Percentiles rank a stretch among this genome's conserved stretches.
phyloP scores from a whole-genome alignment of 1,140 invertebrate genomes.

The Drosophila pallidifrons region DNA sequence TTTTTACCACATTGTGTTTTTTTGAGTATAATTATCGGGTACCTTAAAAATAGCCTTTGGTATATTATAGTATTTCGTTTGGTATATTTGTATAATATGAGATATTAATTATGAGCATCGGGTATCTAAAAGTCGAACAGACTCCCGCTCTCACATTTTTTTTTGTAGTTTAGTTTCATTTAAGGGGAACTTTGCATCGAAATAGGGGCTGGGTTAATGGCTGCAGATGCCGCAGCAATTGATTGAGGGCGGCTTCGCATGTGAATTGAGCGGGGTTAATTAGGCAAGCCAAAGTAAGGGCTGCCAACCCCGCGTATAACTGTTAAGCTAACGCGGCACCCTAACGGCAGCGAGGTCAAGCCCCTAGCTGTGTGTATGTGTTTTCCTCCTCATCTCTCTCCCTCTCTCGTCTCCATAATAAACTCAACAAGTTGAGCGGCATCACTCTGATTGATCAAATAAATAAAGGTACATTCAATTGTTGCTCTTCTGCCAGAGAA shows the following conservation, averaged over 20 bases:
- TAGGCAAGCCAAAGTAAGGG: conserved; percentile 55
- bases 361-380: neutral
- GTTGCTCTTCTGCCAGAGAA: conserved; percentile 8
- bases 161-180: too few species aligned
- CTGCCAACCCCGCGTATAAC: conserved; percentile 1
- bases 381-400: too few species aligned
- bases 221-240: conserved; percentile 37
- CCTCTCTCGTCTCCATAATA: too few species aligned
- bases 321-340: neutral
- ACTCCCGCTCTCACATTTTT: too few species aligned
- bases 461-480: conserved; percentile 53
- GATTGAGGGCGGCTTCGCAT: conserved; percentile 69
- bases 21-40: too few species aligned
- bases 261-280: conserved; percentile 58
- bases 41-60: too few species aligned
- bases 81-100: too few species aligned
- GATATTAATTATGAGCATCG: too few species aligned
- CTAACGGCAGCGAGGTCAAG: neutral
- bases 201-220: too few species aligned
- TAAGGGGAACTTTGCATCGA: neutral
- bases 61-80: too few species aligned
- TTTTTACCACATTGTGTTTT: too few species aligned
- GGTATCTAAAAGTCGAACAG: too few species aligned
- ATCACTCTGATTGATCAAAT: conserved; percentile 40
- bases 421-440: conserved; percentile 24